These are phyloP conservation scores for Salvelinus namaycush DNA, from an alignment of 2,113 vertebrate genomes.

Conservation along the genomic window DNA sequence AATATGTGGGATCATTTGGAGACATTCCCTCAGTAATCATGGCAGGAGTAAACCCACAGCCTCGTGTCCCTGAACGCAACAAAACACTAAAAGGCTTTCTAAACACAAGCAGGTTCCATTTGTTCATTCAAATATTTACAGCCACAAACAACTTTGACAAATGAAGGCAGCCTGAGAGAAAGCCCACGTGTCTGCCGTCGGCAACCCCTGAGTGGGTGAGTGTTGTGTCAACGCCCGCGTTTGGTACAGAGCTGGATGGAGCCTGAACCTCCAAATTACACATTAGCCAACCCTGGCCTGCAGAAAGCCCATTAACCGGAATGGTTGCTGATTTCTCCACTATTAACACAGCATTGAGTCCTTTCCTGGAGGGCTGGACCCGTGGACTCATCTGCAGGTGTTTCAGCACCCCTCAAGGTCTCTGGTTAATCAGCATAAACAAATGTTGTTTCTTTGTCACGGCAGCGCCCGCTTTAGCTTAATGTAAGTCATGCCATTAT, in stretches of 20 bases:
- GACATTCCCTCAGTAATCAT: slow-evolving; percentile 42
- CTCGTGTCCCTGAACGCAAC: slow-evolving; percentile 31
- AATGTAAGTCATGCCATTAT: slow-evolving; percentile 50
- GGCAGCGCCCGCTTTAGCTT: slow-evolving; percentile 58
- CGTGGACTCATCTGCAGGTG: slow-evolving; percentile 62
- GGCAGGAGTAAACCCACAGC: slow-evolving; percentile 32
- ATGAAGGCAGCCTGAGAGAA: background rate
- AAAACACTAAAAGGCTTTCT: slow-evolving; percentile 35
- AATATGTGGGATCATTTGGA: slow-evolving; percentile 44
- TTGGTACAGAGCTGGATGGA: slow-evolving; percentile 53
- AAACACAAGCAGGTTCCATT: slow-evolving; percentile 65
- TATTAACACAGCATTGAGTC: slow-evolving; percentile 71
- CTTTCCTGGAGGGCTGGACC: slow-evolving; percentile 64
- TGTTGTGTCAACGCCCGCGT: slow-evolving; percentile 31
- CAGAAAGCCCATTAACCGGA: slow-evolving; percentile 76
- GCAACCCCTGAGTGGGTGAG: slow-evolving; percentile 56
- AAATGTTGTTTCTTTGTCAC: slow-evolving; percentile 70
- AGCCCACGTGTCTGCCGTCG: slow-evolving; percentile 22
- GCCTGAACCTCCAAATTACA: slow-evolving; percentile 72
- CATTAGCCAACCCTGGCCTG: slow-evolving; percentile 72
- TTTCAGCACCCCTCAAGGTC: slow-evolving; percentile 63
- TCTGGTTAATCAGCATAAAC: slow-evolving; percentile 69
- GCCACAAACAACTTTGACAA: slow-evolving; percentile 46
- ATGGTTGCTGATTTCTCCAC: slow-evolving; percentile 74
- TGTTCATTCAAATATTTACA: slow-evolving; percentile 72